A percentile compares a stretch with the other conserved stretches of the same genome.
phyloP scores from a whole-genome alignment of 2,113 vertebrate species.

The Gallinago paraguaiae region DNA sequence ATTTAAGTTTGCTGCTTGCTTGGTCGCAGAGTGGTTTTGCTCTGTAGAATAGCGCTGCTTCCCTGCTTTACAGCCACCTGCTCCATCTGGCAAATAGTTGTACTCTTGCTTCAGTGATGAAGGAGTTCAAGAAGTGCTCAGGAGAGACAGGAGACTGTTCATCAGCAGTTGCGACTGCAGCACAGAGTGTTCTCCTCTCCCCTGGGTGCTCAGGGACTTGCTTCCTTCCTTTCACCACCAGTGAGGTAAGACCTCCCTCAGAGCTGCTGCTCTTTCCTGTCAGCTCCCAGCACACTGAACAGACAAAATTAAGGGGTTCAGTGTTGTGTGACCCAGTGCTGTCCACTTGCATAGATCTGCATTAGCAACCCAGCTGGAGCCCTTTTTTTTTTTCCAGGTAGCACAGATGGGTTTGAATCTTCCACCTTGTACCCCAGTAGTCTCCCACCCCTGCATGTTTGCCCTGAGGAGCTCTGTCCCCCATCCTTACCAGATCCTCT shows the following conservation, averaged over 20 bases:
- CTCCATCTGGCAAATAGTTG: constrained; percentile 30
- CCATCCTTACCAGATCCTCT: not conserved
- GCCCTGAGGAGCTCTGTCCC: not conserved
- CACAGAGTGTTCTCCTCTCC: not conserved
- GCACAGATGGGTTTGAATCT: not conserved
- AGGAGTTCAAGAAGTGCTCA: not conserved
- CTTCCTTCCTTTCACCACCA: not conserved
- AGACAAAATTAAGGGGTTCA: not conserved
- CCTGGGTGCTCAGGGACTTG: not conserved
- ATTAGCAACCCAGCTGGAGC: not conserved
- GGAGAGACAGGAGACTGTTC: not conserved
- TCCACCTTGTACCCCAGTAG: not conserved
- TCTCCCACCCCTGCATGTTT: not conserved
- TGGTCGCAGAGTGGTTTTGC: not conserved
- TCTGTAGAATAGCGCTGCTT: not conserved
- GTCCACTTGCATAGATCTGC: not conserved
- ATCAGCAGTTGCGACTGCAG: not conserved
- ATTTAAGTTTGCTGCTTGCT: constrained; percentile 3
- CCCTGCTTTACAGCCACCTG: not conserved
- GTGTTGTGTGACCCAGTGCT: not conserved
- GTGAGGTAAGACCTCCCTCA: not conserved
- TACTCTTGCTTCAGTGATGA: not conserved
- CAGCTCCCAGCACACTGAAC: not conserved
- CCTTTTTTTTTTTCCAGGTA: not conserved
- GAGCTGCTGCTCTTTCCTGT: not conserved